Evolutionary conservation across 1,140 invertebrate genomes (phyloP).

Genomic region (Trichogramma pretiosum): DNA sequence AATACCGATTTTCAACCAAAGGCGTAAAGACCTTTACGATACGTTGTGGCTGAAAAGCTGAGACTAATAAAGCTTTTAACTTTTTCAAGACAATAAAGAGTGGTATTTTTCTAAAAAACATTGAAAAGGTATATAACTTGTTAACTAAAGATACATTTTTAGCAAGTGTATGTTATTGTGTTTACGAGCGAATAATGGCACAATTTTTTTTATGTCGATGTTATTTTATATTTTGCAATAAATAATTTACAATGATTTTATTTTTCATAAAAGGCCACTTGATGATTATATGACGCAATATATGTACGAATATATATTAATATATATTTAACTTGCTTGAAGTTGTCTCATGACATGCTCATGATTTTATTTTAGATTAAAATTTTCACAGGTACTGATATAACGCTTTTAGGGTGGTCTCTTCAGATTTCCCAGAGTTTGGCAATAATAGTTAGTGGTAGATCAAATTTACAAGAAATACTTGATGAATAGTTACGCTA

Average conservation of each 20-base stretch:
- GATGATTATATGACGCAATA: conserved; percentile 25
- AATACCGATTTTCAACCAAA: conserved; percentile 70
- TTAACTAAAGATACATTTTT: no score
- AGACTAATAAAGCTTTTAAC: no score
- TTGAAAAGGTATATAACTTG: no score
- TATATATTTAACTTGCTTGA: no score
- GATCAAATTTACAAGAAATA: no score
- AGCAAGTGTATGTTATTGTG: no score
- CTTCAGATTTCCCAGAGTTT: conserved; percentile 10
- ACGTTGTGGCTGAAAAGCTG: conserved; percentile 46
- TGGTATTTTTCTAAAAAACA: no score
- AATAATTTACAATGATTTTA: conserved; percentile 25
- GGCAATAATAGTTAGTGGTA: not conserved
- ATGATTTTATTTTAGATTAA: conserved; percentile 1
- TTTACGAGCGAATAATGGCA: no score
- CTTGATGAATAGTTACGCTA: no score
- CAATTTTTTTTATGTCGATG: conserved; percentile 20
- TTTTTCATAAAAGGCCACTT: conserved; percentile 37
- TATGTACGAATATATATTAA: no score
- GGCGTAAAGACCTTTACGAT: conserved; percentile 73
- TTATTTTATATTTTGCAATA: conserved; percentile 25
- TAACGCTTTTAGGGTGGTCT: conserved; percentile 17
- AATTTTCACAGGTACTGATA: conserved; percentile 19
- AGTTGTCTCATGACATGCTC: no score
- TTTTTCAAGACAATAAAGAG: no score